Evolutionary conservation across 2,888 invertebrate species (phyloP), one percentile per base, ranked within the genome.

Genomic region (Ptycholaimellus sp.): DNA sequence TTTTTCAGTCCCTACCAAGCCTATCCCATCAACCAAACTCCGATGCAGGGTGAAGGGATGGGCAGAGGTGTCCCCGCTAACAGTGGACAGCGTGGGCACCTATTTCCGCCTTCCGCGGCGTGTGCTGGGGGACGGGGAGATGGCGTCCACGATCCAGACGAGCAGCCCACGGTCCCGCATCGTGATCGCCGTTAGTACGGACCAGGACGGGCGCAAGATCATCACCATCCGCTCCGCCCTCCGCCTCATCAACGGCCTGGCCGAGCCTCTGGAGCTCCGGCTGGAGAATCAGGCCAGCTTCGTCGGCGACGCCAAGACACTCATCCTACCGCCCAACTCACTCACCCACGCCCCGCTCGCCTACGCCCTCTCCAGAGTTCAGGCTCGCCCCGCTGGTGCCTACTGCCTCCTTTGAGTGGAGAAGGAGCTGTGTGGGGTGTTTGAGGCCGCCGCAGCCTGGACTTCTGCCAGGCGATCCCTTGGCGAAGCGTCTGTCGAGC

Each of bases 41-140:
- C n/a, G n/a, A n/a, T n/a, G n/a, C n/a, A n/a, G 76, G 37, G 74
- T 93, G 18, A 77, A 81, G 47, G 83, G 82, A 36, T 93, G 87
- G 83, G 70, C 73, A 44, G 66, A 70, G 25, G 71, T 81, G 35
- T 72, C 74, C 46, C 82, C 90, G 1, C 76, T 96, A 14, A 79
- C 83, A 7, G 79, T 96, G 1, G 93, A 96, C 62, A 74, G 79
- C 59, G 87, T 90, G 18, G 93, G 93, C 2, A 72, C 78, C 30
- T 93, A 76, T 65, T 93, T 90, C 51, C 52, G 68, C 33, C 52
- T 62, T 33, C 58, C 62, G 2, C 45, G 52, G 18, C 20, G 13
- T 35, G 5, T 30, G 11, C 29, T 38, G 33, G 7, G 37, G 40
- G 21, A 33, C 38, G 16, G 42, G 44, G n/a, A 30, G 44, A 16